phyloP scores from a whole-genome alignment of 2,113 vertebrate species.

The Pituophis catenifer region DNA sequence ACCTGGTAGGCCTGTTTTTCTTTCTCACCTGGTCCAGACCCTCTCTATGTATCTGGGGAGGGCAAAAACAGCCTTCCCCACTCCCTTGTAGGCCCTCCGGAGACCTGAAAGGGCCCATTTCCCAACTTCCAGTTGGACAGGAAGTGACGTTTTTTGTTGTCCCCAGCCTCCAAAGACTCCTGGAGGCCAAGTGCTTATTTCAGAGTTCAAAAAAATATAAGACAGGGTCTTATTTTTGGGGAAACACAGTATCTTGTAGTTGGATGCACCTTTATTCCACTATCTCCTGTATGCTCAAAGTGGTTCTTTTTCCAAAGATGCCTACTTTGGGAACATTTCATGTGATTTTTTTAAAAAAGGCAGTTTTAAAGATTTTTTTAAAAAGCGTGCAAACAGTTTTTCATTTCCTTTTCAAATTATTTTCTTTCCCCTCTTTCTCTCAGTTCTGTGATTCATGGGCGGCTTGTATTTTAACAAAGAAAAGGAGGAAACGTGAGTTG shows the following conservation, averaged over 20 bases:
- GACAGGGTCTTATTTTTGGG: too few relatives aligned
- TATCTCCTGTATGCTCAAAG: not conserved
- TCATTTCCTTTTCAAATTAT: not conserved
- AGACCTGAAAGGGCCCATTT: too few relatives aligned
- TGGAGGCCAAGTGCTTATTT: too few relatives aligned
- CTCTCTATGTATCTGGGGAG: too few relatives aligned
- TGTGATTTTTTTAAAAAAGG: not conserved
- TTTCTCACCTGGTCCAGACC: too few relatives aligned
- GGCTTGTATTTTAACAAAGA: not conserved
- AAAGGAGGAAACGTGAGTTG: not conserved
- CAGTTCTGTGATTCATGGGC: not conserved
- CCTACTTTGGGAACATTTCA: not conserved
- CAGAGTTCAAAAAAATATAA: too few relatives aligned
- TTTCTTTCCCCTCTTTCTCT: not conserved
- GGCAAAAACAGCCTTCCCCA: too few relatives aligned
- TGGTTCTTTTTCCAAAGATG: not conserved
- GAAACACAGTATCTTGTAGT: not conserved
- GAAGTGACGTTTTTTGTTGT: too few relatives aligned
- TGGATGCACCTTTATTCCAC: not conserved
- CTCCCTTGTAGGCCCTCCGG: too few relatives aligned
- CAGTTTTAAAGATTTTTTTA: not conserved
- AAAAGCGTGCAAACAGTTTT: not conserved
- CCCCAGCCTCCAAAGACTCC: too few relatives aligned
- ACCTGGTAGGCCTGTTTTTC: too few relatives aligned
- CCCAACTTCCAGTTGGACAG: too few relatives aligned